Evolutionary conservation across 2,888 invertebrate species (phyloP), one percentile per base, ranked within the genome.

Genomic region (Microlaimidae sp.): DNA sequence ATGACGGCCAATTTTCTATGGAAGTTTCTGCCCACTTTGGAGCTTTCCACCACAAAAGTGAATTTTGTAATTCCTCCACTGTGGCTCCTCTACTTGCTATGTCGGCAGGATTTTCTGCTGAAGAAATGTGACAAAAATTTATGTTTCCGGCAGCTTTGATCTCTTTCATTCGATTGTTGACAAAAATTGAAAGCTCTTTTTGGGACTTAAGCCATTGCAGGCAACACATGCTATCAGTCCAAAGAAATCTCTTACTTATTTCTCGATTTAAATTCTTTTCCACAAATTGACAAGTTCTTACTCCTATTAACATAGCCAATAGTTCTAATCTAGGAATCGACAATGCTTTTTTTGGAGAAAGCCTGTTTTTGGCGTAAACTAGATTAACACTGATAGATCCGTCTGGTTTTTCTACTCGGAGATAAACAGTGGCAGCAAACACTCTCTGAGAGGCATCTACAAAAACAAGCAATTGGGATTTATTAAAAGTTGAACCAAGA

Each of bases 81-180:
- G 53, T 19, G 21, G 60, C 2, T 7, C 63, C 66, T 46, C 63
- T 27, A 13, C 62, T 62, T 2, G 60, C 57, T 5, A 58, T 52
- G 53, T 67, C 67, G 2, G 65, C 66, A 2, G 66, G 64, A 54
- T 66, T 67, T 23, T 21, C 21, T 13, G 26, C 10, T n/a, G n/a
- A n/a, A n/a, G n/a, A n/a, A n/a, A n/a, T n/a, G n/a, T n/a, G n/a
- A n/a, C n/a, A n/a, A n/a, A n/a, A n/a, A n/a, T n/a, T n/a, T n/a
- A n/a, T n/a, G n/a, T n/a, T n/a, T 19, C 29, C 38, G 40, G 19
- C 23, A 3, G 42, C 53, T n/a, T 57, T 48, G 25, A 66, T 63
- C 23, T 61, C 57, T 5, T 58, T 48, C 13, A 64, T 53, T 3
- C 64, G 56, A 47, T 63, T 64, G 2, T 47, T 50, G 1, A 64